Base-by-base conservation (phyloP, 1,140 invertebrate species). In the Lepidostoma basale region DNA sequence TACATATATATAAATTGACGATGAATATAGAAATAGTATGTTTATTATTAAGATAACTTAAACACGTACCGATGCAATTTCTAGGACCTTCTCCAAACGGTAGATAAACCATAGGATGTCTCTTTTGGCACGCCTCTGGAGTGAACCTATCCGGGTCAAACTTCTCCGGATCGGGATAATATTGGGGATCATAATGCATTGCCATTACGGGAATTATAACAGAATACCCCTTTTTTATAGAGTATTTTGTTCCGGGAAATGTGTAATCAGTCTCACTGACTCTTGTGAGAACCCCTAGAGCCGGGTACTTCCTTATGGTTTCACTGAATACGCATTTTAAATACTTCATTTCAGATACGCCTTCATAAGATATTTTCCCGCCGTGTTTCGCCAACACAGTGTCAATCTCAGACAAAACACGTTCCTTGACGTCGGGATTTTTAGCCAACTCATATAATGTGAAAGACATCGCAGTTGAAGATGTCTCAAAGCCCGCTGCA, bases 121-220 rank as follows among this genome's bases (percentile, higher is more conserved):
- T 47, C 65, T 77, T 76, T 16, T 47, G 10, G 25, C 28, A 33
- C 1, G 16, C 30, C 20, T 74, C 68, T 0, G 73, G 49, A 6
- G 73, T 73, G 64, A 85, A 89, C 30, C 88, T 76, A 30, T 89
- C 87, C 0, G 89, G 89, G 70, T 85, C 77, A 75, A 90, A 90
- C 70, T 81, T 80, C 18, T 87, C 74, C 16, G 86, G 88, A 40
- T 81, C 67, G 1, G 78, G 74, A 58, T 81, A 83, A 73, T 80
- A 70, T 44, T 66, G 62, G 2, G 77, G 68, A 74, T 83, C 80
- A 20, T 75, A 75, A 72, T 92, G 90, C 52, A 92, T 82, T 14
- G 80, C 84, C 68, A 85, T 78, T 0, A 87, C 75, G 1, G 89
- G 87, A 65, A 90, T 84, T 1, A 84, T 68, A 1, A 90, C 75